Base-by-base conservation (phyloP, 2,888 invertebrate genomes). In the Allygus modestus region DNA sequence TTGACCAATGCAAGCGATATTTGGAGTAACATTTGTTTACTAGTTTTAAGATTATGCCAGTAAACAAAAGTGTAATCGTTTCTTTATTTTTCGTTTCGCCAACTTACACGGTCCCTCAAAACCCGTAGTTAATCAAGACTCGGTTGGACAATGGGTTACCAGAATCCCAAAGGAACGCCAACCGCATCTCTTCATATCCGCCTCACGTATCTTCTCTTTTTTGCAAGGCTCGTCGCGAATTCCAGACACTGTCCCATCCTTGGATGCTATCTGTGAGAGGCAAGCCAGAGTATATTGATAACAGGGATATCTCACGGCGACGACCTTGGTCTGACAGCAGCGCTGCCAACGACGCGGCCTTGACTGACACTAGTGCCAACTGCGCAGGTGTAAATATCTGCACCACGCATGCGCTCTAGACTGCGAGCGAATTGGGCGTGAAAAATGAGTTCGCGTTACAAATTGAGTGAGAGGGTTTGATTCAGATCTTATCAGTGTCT, bases 121-220 rank as follows among this genome's bases (percentile, higher is more conserved):
- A n/a, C n/a, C n/a, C n/a, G n/a, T n/a, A n/a, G n/a, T n/a, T n/a
- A n/a, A n/a, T n/a, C n/a, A 4, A 37, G 37, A 37, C 37, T 9
- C 37, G 37, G n/a, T 37, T 37, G 4, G 37, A 37, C 37, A 37
- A 37, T 37, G 37, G 37, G 9, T n/a, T n/a, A n/a, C n/a, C n/a
- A n/a, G n/a, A n/a, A n/a, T n/a, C n/a, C n/a, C n/a, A n/a, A n/a
- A n/a, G n/a, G n/a, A n/a, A n/a, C n/a, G n/a, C n/a, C 37, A 37
- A 37, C 37, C 37, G 37, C 37, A 37, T 7, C 5, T 37, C 37
- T 37, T 37, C 54, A 23, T 20, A 54, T 4, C 28, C 65, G 12
- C 5, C 65, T 65, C 65, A 65, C 65, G 65, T 65, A 7, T 31
- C 65, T 65, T 65, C 28, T 65, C 31, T 65, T 65, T 65, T 65